phyloP scores from a whole-genome alignment of 1,140 invertebrate species.

The Battus philenor region DNA sequence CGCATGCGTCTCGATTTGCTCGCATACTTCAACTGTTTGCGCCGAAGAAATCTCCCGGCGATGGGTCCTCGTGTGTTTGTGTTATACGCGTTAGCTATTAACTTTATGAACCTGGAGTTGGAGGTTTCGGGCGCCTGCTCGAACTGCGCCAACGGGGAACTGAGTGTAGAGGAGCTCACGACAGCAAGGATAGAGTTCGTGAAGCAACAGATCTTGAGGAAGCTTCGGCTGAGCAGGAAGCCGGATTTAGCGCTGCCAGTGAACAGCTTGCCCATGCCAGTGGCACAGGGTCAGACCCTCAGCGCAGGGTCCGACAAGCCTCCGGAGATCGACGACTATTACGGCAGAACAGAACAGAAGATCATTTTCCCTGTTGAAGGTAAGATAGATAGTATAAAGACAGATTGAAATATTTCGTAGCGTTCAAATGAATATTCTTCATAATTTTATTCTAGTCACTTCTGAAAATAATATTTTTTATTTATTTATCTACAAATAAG shows the following conservation, averaged over 20 bases:
- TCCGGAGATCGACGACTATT: constrained; percentile 82
- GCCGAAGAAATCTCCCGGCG: constrained; percentile 39
- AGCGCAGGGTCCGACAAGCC: constrained; percentile 63
- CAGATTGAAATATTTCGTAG: too few species aligned
- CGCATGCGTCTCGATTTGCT: constrained; percentile 51
- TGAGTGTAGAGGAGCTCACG: constrained; percentile 54
- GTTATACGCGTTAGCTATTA: constrained; percentile 25
- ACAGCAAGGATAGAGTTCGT: constrained; percentile 83
- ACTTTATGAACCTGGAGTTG: constrained; percentile 33
- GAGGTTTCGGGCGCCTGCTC: constrained; percentile 48
- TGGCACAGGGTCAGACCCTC: constrained; percentile 79
- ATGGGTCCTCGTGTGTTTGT: constrained; percentile 40
- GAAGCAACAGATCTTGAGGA: constrained; percentile 88
- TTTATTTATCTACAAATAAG: too few species aligned
- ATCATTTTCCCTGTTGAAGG: constrained; percentile 86
- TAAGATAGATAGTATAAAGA: constrained; percentile 55
- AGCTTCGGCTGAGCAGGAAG: constrained; percentile 83
- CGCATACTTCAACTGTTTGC: constrained; percentile 50
- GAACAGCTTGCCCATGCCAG: constrained; percentile 80
- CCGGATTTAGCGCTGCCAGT: constrained; percentile 75
- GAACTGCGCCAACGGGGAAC: constrained; percentile 50
- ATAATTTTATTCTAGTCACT: not conserved
- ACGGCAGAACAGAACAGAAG: constrained; percentile 86
- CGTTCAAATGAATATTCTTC: too few species aligned
- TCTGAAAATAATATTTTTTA: too few species aligned